A percentile compares a stretch with the other conserved stretches of the same genome.
phyloP scores from a whole-genome alignment of 2,113 vertebrate genomes.

The Herpailurus yagouaroundi region DNA sequence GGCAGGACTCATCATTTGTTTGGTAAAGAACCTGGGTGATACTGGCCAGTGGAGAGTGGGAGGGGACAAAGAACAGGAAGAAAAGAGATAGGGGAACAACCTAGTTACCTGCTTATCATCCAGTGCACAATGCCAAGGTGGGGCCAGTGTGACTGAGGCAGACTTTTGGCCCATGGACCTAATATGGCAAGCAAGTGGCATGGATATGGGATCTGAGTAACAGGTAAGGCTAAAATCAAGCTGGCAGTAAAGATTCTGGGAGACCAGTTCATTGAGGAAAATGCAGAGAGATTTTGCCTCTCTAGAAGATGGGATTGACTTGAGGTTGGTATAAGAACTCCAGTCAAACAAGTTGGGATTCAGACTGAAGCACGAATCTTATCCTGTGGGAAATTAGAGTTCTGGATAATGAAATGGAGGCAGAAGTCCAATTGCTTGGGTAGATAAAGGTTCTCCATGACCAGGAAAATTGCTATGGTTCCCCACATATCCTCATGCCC shows the following conservation, averaged over 20 bases:
- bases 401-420: neutral
- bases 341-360: neutral
- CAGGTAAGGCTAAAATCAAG: neutral
- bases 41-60: neutral
- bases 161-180: neutral
- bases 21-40: conserved; percentile 1
- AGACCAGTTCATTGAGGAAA: neutral
- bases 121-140: neutral
- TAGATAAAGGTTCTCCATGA: neutral
- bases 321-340: neutral
- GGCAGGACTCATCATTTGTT: neutral
- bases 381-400: neutral
- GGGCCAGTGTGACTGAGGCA: neutral
- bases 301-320: neutral
- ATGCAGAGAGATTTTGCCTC: neutral
- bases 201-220: neutral
- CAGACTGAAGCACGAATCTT: neutral
- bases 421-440: neutral
- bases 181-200: neutral
- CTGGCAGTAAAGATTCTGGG: neutral
- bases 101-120: neutral
- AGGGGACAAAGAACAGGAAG: neutral
- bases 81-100: neutral
- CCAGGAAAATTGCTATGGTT: neutral
- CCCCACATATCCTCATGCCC: neutral